Base-by-base conservation (phyloP, 2,888 invertebrate species). In the Spilosoma lubricipeda region DNA sequence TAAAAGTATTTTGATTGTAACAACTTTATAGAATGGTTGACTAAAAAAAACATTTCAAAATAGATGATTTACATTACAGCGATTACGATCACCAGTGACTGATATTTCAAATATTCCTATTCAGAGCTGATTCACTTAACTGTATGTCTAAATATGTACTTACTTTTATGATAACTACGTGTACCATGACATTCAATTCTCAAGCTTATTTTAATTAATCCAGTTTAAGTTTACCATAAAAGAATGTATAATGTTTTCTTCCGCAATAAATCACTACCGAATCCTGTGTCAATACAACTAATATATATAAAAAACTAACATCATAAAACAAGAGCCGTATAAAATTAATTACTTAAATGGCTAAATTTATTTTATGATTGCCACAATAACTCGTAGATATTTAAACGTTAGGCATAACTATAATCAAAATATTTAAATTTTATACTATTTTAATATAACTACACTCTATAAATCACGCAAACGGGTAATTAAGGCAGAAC, bases 361-460 rank as follows among this genome's bases (percentile, higher is more conserved):
- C 71, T 68, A 72, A 79, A 78, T 78, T 77, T 56, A 72, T 81
- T 84, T 78, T 79, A 82, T 76, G 71, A 68, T 70, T n/a, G 59
- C 45, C 67, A 66, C 73, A 75, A 80, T 84, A 82, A 84, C 79
- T 83, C 75, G 42, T 76, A 73, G 70, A 74, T 74, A 77, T 81
- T 82, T 83, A 78, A 63, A 69, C 69, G 73, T 75, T 59, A 79
- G 73, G 76, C 70, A 67, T 69, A 75, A 67, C 27, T 79, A 71
- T 77, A 79, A 80, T 78, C 76, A 78, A 82, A 79, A 84, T 84
- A 81, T 79, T 77, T 78, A 75, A 70, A 79, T 78, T 72, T 70
- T 36, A 72, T 75, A 73, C 66, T 52, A 77, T 80, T 81, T 75
- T 70, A 78, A 80, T 76, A 79, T 81, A 56, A 79, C 72, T 76